Conservation (phyloP, 2,888 invertebrate species). For the Apamea anceps region DNA sequence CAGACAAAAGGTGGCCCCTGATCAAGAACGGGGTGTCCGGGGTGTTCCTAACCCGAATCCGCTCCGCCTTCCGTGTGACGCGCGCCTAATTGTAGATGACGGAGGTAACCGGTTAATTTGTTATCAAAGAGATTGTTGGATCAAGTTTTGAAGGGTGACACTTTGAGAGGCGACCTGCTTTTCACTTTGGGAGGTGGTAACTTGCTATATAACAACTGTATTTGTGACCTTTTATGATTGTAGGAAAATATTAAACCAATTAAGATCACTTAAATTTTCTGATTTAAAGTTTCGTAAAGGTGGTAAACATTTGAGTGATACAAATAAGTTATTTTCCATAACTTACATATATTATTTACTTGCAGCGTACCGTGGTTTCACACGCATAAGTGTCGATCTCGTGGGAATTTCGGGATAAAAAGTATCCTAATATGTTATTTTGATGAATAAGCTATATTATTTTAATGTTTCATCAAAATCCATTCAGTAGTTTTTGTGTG, state of each 20-base stretch:
- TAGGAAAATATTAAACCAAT: neutral
- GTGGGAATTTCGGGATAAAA: no score
- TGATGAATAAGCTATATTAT: no score
- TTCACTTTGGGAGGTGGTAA: slow-evolving; percentile 26
- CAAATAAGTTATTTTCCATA: neutral
- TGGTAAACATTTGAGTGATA: neutral
- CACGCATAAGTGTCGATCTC: no score
- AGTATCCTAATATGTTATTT: no score
- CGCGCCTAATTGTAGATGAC: slow-evolving; percentile 57
- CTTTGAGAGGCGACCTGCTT: slow-evolving; percentile 44
- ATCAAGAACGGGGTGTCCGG: slow-evolving; percentile 38
- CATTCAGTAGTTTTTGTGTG: no score
- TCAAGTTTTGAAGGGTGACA: slow-evolving; percentile 60
- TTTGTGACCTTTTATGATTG: slow-evolving; percentile 12
- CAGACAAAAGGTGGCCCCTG: slow-evolving; percentile 52
- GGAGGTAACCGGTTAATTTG: slow-evolving; percentile 62
- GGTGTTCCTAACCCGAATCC: slow-evolving; percentile 18
- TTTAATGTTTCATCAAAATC: no score
- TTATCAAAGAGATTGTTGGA: slow-evolving; percentile 63
- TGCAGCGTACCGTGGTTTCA: no score
- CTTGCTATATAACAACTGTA: slow-evolving; percentile 15
- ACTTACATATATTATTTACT: no score
- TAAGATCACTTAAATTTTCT: neutral
- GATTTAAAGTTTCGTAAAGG: neutral
- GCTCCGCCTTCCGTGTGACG: slow-evolving; percentile 51